Percentiles rank a stretch among this genome's conserved stretches.
Evolutionary conservation across 30 jellyfish, hydroid and myxozoan genomes (phyloP).

Genomic region (Pseudorhiza aurosa): DNA sequence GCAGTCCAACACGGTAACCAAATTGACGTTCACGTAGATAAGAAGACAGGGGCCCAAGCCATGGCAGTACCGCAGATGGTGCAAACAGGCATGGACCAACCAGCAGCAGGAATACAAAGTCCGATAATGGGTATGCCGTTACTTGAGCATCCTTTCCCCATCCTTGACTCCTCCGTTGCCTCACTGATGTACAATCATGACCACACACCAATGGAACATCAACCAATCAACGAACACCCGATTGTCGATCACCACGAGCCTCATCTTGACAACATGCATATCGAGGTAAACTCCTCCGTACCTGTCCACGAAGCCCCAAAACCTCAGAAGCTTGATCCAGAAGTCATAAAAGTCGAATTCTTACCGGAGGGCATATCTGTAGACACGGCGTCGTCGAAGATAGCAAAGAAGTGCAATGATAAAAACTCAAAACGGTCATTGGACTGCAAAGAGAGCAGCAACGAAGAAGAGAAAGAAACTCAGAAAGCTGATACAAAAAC

Average conservation of each 20-base stretch:
- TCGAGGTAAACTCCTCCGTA: conserved; percentile 54
- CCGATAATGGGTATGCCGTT: conserved; percentile 27
- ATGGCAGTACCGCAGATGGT: conserved; percentile 26
- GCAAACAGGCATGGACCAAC: conserved; percentile 49
- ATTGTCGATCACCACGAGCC: conserved; percentile 14
- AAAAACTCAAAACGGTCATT: neutral
- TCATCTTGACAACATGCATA: conserved; percentile 44
- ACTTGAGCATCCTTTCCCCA: conserved; percentile 58
- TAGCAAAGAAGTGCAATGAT: conserved; percentile 43
- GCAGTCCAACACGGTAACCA: conserved; percentile 50
- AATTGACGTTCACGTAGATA: conserved; percentile 50
- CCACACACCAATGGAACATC: conserved; percentile 47
- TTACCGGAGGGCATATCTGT: conserved; percentile 90
- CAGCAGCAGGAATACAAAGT: neutral
- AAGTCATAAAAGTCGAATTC: conserved; percentile 92
- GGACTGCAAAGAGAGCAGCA: conserved; percentile 22
- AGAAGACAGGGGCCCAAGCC: neutral
- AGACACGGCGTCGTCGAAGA: conserved; percentile 59
- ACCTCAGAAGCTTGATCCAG: conserved; percentile 80
- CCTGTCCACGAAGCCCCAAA: conserved; percentile 65
- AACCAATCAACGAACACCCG: conserved; percentile 25
- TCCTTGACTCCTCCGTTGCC: conserved; percentile 48
- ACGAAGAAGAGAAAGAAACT: conserved; percentile 15
- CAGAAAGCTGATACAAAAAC: conserved; percentile 7
- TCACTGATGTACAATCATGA: conserved; percentile 56